Evolutionary conservation across 1,140 invertebrate species (phyloP).

Genomic region (Drosophila lini): DNA sequence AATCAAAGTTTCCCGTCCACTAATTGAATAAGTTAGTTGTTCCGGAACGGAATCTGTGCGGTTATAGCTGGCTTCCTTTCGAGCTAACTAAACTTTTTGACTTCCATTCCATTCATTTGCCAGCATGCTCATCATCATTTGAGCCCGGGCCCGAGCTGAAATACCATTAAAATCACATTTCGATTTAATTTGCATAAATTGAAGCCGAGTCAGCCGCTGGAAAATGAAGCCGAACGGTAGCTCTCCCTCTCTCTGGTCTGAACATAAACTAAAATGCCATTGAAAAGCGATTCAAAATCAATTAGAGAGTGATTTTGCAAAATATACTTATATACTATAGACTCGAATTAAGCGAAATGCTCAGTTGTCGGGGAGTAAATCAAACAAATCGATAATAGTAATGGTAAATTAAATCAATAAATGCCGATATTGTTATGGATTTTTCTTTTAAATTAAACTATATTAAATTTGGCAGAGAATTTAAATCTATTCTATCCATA

Average conservation of each 20-base stretch:
- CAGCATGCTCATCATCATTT: slow-evolving; percentile 39
- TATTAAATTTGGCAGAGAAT: no score
- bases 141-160: slow-evolving; percentile 21
- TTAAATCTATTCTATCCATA: no score
- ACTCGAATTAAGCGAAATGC: slow-evolving; percentile 11
- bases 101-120: slow-evolving; percentile 31
- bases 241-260: background rate
- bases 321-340: slow-evolving; percentile 17
- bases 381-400: background rate
- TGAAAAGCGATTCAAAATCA: slow-evolving; percentile 72
- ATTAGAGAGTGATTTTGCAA: slow-evolving; percentile 65
- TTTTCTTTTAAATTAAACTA: no score
- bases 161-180: slow-evolving; percentile 75
- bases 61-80: slow-evolving; percentile 37
- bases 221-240: slow-evolving; percentile 33
- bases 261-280: slow-evolving; percentile 45
- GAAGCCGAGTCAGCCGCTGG: slow-evolving; percentile 36
- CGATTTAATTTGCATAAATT: slow-evolving; percentile 76
- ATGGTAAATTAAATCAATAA: background rate
- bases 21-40: slow-evolving; percentile 50
- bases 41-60: slow-evolving; percentile 38
- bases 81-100: slow-evolving; percentile 43
- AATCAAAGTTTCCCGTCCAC: slow-evolving; percentile 33
- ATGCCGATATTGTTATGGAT: background rate
- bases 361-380: slow-evolving; percentile 13